phyloP scores from a whole-genome alignment of 2,888 invertebrate species.

The Allacma fusca region DNA sequence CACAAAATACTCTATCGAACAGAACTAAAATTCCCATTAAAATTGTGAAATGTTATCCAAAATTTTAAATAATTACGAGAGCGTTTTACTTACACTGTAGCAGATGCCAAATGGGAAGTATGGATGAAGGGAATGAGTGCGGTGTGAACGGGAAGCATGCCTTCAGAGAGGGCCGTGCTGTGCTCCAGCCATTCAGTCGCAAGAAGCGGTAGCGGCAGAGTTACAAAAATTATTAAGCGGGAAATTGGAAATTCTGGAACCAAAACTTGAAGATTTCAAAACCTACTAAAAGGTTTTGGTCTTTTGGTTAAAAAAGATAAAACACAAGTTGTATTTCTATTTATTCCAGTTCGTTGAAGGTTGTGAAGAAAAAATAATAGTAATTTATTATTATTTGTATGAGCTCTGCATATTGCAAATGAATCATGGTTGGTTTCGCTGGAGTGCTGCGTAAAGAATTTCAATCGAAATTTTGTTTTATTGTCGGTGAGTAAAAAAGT shows the following conservation, averaged over 20 bases:
- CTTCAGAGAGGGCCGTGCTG: not conserved
- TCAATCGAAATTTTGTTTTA: slow-evolving; percentile 40
- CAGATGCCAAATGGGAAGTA: slow-evolving; percentile 54
- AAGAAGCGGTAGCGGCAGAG: not conserved
- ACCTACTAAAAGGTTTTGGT: no score
- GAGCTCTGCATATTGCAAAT: no score
- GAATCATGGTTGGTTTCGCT: slow-evolving; percentile 49
- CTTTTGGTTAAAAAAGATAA: no score
- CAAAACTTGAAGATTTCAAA: no score
- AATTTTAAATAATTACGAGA: not conserved
- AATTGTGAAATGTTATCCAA: not conserved
- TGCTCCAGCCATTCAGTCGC: not conserved
- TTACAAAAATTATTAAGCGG: no score
- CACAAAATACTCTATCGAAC: not conserved
- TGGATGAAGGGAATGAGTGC: not conserved
- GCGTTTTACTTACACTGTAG: slow-evolving; percentile 53
- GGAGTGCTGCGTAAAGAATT: slow-evolving; percentile 44
- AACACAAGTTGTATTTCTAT: no score
- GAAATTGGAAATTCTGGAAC: no score
- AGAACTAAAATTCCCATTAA: not conserved
- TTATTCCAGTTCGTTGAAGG: no score
- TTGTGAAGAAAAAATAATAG: no score
- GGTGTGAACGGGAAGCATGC: not conserved
- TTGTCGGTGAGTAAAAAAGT: slow-evolving; percentile 47
- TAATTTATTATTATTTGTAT: no score